A percentile compares a stretch with the other conserved stretches of the same genome.
These are phyloP conservation scores for Drosophila monieri DNA, from an alignment of 2,888 invertebrate species.

Conservation along the genomic window DNA sequence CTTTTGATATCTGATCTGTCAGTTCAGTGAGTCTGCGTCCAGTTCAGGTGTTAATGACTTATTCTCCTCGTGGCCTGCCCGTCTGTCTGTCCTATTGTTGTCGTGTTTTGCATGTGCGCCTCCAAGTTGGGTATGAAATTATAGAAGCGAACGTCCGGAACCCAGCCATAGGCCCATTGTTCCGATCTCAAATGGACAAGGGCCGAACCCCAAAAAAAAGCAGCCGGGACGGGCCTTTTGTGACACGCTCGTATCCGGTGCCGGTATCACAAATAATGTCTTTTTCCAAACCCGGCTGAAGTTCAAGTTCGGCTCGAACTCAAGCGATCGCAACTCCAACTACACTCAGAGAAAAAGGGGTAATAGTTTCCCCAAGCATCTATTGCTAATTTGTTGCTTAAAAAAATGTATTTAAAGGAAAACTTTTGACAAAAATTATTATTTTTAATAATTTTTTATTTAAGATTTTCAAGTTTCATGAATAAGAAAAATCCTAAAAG, in stretches of 20 bases:
- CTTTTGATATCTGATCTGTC: slow-evolving; percentile 44
- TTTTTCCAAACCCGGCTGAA: slow-evolving; percentile 47
- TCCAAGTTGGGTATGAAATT: slow-evolving; percentile 43
- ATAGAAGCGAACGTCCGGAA: slow-evolving; percentile 21
- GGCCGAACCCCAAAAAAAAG: slow-evolving; percentile 62
- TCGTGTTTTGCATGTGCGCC: slow-evolving; percentile 61
- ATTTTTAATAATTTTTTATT: too few species aligned
- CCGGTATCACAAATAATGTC: slow-evolving; percentile 58
- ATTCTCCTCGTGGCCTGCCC: slow-evolving; percentile 38
- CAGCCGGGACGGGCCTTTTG: slow-evolving; percentile 61
- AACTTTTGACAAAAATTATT: too few species aligned
- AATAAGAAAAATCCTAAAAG: too few species aligned
- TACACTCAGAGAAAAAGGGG: background rate
- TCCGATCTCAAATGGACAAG: slow-evolving; percentile 44
- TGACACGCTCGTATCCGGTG: slow-evolving; percentile 73
- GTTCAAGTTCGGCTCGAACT: slow-evolving; percentile 32
- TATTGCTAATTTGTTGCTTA: too few species aligned
- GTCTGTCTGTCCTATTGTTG: slow-evolving; percentile 47
- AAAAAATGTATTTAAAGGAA: too few species aligned
- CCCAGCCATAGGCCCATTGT: slow-evolving; percentile 54
- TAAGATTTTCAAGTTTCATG: too few species aligned
- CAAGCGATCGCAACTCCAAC: slow-evolving; percentile 11
- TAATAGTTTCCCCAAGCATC: too few species aligned
- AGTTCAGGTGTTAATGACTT: slow-evolving; percentile 76
- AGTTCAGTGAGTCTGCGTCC: slow-evolving; percentile 45